Evolutionary conservation across 1,140 invertebrate genomes (phyloP).

Genomic region (Aethina tumida): DNA sequence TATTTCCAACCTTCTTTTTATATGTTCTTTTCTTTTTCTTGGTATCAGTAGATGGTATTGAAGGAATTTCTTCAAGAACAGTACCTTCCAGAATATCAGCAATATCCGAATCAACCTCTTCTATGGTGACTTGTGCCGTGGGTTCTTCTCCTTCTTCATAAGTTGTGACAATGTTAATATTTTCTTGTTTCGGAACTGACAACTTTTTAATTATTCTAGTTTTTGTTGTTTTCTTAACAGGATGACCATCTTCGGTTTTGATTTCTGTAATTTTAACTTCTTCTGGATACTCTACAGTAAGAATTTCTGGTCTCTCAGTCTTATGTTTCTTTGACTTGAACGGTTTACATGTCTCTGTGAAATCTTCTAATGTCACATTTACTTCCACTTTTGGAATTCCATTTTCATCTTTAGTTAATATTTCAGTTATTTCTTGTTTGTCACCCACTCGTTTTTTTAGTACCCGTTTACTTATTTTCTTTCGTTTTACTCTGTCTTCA

Average conservation of each 20-base stretch:
- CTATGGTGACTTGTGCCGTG: conserved; percentile 27
- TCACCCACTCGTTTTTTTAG: no score
- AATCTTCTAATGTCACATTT: no score
- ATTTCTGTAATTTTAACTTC: conserved; percentile 34
- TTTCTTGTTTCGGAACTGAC: conserved; percentile 21
- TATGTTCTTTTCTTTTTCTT: no score
- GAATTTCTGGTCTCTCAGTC: conserved; percentile 4
- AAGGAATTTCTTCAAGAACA: conserved; percentile 20
- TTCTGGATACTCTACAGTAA: conserved; percentile 29
- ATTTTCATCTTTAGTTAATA: no score
- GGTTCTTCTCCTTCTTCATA: conserved; percentile 35
- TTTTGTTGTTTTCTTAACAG: conserved; percentile 31
- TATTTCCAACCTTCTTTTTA: conserved; percentile 29
- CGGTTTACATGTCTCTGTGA: no score
- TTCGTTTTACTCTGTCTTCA: no score
- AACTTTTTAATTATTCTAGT: conserved; percentile 32
- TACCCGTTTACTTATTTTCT: no score
- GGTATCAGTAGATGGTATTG: no score
- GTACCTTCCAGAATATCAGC: conserved; percentile 17
- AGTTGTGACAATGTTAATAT: conserved; percentile 28
- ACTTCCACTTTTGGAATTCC: no score
- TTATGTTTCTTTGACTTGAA: conserved; percentile 18
- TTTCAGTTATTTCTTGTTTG: no score
- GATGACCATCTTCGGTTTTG: conserved; percentile 38
- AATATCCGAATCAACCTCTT: conserved; percentile 15